phyloP scores from a whole-genome alignment of 2,113 vertebrate species.

The Rhinogobius similis region DNA sequence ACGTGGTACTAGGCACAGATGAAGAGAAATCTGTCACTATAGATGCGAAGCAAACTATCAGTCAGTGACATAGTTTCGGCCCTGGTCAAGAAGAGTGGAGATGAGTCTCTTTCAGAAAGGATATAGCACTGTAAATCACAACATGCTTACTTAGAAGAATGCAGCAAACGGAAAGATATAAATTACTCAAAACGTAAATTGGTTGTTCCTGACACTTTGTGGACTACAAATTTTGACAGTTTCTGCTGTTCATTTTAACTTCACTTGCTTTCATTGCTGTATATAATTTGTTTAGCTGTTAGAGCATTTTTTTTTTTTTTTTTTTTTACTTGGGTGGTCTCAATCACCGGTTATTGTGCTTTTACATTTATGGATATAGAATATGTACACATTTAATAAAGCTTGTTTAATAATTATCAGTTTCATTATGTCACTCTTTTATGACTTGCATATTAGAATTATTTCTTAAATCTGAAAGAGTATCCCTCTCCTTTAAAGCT shows the following conservation, averaged over 20 bases:
- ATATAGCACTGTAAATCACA: background rate
- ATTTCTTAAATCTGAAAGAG: too few relatives aligned
- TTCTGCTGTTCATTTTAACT: background rate
- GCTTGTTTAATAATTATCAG: slow-evolving; percentile 45
- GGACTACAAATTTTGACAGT: background rate
- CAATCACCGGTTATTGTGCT: slow-evolving; percentile 46
- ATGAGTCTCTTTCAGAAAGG: background rate
- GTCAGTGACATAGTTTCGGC: background rate
- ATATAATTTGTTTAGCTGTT: slow-evolving; percentile 21
- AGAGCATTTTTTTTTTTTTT: slow-evolving; percentile 35
- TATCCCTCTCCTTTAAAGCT: too few relatives aligned
- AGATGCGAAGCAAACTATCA: background rate
- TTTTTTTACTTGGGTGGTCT: slow-evolving; percentile 36
- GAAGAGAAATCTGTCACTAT: background rate
- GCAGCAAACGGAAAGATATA: background rate
- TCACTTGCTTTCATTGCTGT: too few relatives aligned
- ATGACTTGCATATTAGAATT: background rate
- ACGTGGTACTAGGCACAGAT: background rate
- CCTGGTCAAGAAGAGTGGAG: background rate
- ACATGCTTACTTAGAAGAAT: background rate
- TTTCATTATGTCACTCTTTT: background rate
- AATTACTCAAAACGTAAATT: background rate
- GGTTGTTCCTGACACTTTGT: background rate
- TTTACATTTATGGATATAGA: slow-evolving; percentile 60
- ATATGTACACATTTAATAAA: slow-evolving; percentile 67